Evolutionary conservation across 2,113 vertebrate genomes (phyloP).

Genomic region (Cygnus buccinator): DNA sequence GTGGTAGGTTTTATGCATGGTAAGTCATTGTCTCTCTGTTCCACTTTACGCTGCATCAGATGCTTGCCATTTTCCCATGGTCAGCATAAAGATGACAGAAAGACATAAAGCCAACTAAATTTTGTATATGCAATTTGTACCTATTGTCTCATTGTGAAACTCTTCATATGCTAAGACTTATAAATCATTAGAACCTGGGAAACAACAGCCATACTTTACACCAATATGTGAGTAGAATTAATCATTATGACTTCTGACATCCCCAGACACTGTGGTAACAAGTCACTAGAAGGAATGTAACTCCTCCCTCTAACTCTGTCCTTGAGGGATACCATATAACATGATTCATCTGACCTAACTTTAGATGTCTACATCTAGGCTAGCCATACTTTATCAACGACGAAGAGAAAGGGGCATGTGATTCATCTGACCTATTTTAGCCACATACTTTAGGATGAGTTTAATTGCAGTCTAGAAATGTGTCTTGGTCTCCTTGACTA

Average conservation of each 20-base stretch:
- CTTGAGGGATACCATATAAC: not conserved
- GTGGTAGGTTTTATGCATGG: not conserved
- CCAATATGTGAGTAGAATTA: not conserved
- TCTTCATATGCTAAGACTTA: not conserved
- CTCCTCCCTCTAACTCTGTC: slow-evolving; percentile 19
- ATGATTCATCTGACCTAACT: slow-evolving; percentile 40
- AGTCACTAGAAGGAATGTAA: slow-evolving; percentile 14
- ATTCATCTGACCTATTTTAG: slow-evolving; percentile 46
- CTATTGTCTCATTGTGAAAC: not conserved
- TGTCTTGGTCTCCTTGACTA: not conserved
- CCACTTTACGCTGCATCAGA: not conserved
- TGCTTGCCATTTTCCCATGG: not conserved
- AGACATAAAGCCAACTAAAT: not conserved
- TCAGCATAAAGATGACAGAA: not conserved
- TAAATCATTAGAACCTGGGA: not conserved
- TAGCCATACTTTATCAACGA: not conserved
- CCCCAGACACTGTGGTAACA: not conserved
- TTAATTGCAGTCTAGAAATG: slow-evolving; percentile 49
- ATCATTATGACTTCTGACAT: slow-evolving; percentile 2
- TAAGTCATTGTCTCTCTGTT: not conserved
- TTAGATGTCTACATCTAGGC: not conserved
- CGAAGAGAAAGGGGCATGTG: not conserved
- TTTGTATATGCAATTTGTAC: not conserved
- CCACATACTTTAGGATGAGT: not conserved
- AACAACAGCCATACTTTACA: not conserved